Percentiles rank a stretch among this genome's conserved stretches.
Conservation (phyloP, 37 sponge, comb jelly and placozoan species). For the Mnemiopsis leidyi region DNA sequence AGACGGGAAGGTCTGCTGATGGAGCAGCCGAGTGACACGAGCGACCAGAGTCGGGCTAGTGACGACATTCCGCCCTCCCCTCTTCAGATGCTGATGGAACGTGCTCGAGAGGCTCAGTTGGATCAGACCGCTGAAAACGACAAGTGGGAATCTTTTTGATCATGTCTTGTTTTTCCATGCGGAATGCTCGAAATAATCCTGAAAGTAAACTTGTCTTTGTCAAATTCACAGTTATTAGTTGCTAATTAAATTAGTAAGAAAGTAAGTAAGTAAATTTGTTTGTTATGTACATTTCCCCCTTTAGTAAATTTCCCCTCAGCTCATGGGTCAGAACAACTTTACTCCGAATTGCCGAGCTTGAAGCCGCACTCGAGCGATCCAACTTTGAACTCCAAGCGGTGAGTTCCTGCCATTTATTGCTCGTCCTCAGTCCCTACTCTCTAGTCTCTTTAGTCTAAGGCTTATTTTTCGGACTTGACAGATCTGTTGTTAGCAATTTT, state of each 20-base stretch:
- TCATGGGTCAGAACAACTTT: conserved; percentile 60
- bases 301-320: conserved; percentile 5
- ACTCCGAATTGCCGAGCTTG: conserved; percentile 41
- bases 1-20: conserved; percentile 1
- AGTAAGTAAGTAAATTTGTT: no score
- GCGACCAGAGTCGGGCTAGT: conserved; percentile 29
- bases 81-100: conserved; percentile 48
- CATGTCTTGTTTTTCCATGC: no score
- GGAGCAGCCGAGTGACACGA: conserved; percentile 3
- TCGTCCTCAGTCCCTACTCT: no score
- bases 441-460: no score
- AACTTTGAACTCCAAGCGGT: conserved; percentile 64
- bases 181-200: no score
- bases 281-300: not conserved
- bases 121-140: conserved; percentile 1
- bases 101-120: conserved; percentile 5
- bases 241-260: no score
- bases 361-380: conserved; percentile 44
- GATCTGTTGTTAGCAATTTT: no score
- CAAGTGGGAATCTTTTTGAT: not conserved
- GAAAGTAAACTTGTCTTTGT: no score
- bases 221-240: no score
- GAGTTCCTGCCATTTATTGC: not conserved
- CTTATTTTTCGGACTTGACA: no score
- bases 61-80: conserved; percentile 48